Conservation (phyloP, 2,113 vertebrate species). For the Nothobranchius furzeri region DNA sequence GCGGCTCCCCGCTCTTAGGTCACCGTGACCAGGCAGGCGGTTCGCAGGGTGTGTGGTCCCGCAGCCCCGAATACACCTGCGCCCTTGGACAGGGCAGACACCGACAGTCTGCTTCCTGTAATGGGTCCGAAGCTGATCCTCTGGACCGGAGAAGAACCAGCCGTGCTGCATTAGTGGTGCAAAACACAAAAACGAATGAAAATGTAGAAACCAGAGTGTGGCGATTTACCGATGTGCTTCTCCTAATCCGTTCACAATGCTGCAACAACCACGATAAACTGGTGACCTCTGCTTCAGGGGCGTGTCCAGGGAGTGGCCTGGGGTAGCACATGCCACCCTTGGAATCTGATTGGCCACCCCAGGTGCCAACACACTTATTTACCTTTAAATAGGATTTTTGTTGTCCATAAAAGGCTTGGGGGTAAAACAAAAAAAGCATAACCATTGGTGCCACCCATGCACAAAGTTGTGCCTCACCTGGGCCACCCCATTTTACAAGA, state of each 20-base stretch:
- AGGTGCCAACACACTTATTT: too few relatives aligned
- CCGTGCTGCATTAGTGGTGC: conserved; percentile 2
- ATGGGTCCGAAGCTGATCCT: conserved; percentile 39
- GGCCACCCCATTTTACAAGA: too few relatives aligned
- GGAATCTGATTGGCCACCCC: too few relatives aligned
- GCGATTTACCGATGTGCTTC: background rate
- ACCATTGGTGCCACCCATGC: too few relatives aligned
- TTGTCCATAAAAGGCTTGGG: too few relatives aligned
- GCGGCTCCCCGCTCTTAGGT: conserved; percentile 59
- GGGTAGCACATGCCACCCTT: too few relatives aligned
- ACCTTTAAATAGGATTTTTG: too few relatives aligned
- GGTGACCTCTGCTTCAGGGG: conserved; percentile 13
- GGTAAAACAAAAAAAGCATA: too few relatives aligned
- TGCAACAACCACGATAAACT: conserved; percentile 30
- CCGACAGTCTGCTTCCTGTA: conserved; percentile 55
- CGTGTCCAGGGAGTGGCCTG: too few relatives aligned
- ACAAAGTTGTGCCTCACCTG: too few relatives aligned
- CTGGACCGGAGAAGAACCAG: conserved; percentile 32
- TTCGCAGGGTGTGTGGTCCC: conserved; percentile 72
- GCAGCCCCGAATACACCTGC: conserved; percentile 64
- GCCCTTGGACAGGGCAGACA: conserved; percentile 56
- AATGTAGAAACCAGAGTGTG: background rate
- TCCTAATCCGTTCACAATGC: background rate
- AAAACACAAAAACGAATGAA: background rate
- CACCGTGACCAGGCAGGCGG: conserved; percentile 52